These are phyloP conservation scores for Chelon auratus DNA, from an alignment of 2,797 vertebrate genomes.

Conservation along the genomic window DNA sequence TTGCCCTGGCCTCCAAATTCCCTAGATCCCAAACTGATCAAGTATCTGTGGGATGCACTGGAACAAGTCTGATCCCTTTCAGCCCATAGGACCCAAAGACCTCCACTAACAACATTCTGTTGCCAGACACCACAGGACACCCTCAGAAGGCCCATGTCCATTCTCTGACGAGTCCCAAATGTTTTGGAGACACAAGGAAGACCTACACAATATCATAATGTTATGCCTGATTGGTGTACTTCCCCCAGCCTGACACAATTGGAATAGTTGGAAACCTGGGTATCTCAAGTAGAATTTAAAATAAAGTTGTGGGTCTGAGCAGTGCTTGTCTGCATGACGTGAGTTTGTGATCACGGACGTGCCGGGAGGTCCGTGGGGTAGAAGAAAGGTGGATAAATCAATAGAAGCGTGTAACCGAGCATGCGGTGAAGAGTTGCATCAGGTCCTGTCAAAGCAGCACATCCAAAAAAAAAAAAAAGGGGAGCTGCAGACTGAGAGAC, in stretches of 20 bases:
- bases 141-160: too few relatives aligned
- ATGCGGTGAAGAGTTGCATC: constrained; percentile 25
- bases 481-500: constrained; percentile 14
- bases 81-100: too few relatives aligned
- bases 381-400: constrained; percentile 5
- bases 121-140: too few relatives aligned
- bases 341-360: constrained; percentile 4
- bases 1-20: too few relatives aligned
- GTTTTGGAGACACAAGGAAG: too few relatives aligned
- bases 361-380: not conserved
- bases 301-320: not conserved
- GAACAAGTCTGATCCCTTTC: too few relatives aligned
- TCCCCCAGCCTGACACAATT: not conserved
- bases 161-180: too few relatives aligned
- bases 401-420: constrained; percentile 13
- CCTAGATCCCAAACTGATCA: too few relatives aligned
- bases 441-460: constrained; percentile 13
- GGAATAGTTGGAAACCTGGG: not conserved
- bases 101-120: too few relatives aligned
- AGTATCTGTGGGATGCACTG: too few relatives aligned
- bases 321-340: not conserved
- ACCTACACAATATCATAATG: too few relatives aligned
- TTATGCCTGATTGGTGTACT: too few relatives aligned
- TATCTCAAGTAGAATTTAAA: constrained; percentile 4
- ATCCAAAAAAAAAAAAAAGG: constrained; percentile 9